Base-by-base conservation (phyloP, 1,140 invertebrate species). In the Eumeta japonica region DNA sequence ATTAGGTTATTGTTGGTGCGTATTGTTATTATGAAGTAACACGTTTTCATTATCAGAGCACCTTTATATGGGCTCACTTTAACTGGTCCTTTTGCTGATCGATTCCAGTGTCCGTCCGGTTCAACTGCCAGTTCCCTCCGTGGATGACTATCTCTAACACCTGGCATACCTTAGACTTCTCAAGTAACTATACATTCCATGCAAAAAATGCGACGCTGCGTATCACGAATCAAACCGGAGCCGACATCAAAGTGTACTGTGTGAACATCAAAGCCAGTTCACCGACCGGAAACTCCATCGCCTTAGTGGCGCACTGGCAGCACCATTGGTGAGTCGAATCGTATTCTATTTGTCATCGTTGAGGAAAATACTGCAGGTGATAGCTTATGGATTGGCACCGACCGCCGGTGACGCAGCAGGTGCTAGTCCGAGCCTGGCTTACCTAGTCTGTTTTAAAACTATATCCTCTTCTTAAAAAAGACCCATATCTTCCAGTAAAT, bases 121-220 rank as follows among this genome's bases (percentile, higher is more conserved):
- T 73, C 51, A 83, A 81, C 55, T 87, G 85, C 56, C 81, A 80
- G 41, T 87, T 84, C 53, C 85, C 85, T 0, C 53, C 64, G 2
- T 88, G 85, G 85, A 68, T 87, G 60, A 81, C 82, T 12, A 76
- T 70, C 44, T 79, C 80, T 20, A 77, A 79, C 36, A 83, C 83
- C 17, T 88, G 85, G 85, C 83, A 86, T 58, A 84, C 84, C 2
- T 61, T 88, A 44, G 84, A 88, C 68, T 83, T 82, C 46, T 77
- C 77, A 34, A 79, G 79, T 40, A 81, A 81, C 13, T 87, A 85
- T 59, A 81, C 78, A 13, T 83, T 85, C 54, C 81, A 81, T 46
- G 81, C 83, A 57, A 77, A 80, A 37, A 86, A 87, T 55, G 80
- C 79, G 0, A 83, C 82, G 0, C 60, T 87, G 14, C 65, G 75